phyloP scores from a whole-genome alignment of 2,797 vertebrate species.

The Scolopax bukidnonensis region DNA sequence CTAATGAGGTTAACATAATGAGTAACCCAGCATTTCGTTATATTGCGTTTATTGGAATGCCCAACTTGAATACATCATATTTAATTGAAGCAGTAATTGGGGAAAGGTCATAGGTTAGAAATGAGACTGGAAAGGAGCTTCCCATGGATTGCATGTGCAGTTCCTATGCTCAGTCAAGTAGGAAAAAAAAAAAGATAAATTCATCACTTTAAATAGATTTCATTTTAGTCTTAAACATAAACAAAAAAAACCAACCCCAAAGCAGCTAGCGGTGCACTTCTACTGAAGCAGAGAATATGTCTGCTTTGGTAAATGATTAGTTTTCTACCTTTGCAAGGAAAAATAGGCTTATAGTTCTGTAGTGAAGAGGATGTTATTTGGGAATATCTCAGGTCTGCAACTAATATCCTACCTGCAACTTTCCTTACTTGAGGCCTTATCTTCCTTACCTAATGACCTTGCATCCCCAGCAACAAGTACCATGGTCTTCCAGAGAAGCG shows the following conservation, averaged over 20 bases:
- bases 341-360: rapidly evolving
- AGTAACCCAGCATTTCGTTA: constrained; percentile 59
- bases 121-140: not conserved
- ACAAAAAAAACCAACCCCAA: rapidly evolving
- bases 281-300: not conserved
- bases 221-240: not conserved
- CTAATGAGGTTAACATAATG: constrained; percentile 60
- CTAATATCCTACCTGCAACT: not conserved
- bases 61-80: constrained; percentile 21
- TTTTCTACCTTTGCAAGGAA: not conserved
- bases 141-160: not conserved
- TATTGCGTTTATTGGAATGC: constrained; percentile 47
- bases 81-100: constrained; percentile 56
- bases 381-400: not conserved
- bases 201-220: not conserved
- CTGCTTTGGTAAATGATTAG: not conserved
- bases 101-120: constrained; percentile 8
- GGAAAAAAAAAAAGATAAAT: not conserved
- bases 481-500: not conserved
- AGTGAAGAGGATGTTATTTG: not conserved
- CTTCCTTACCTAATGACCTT: not conserved
- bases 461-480: not conserved
- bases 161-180: not conserved
- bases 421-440: not conserved
- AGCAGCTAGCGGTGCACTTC: not conserved